Percentiles rank a stretch among this genome's conserved stretches.
Evolutionary conservation across 2,888 invertebrate genomes (phyloP).

Genomic region (Pegoplata infirma): DNA sequence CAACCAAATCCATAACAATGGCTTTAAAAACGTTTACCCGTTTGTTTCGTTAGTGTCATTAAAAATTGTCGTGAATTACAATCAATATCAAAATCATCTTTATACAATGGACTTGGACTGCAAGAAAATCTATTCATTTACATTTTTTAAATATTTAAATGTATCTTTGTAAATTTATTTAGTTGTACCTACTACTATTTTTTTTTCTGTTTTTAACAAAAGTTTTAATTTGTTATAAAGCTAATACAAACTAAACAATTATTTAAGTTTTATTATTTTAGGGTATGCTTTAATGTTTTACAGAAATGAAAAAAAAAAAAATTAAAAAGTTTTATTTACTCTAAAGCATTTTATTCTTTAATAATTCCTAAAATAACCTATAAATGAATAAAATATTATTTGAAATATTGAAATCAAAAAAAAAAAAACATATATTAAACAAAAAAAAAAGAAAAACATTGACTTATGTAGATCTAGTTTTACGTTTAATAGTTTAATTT

Average conservation of each 20-base stretch:
- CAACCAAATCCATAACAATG: conserved; percentile 87
- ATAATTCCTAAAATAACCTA: conserved; percentile 5
- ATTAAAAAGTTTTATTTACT: conserved; percentile 14
- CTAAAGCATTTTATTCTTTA: conserved; percentile 1
- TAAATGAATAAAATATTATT: conserved; percentile 12
- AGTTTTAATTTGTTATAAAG: conserved; percentile 52
- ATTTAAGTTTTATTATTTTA: conserved; percentile 21
- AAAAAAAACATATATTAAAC: no score
- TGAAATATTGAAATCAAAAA: conserved; percentile 14
- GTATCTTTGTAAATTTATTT: conserved; percentile 54
- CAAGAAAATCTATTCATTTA: conserved; percentile 26
- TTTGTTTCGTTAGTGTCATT: conserved; percentile 86
- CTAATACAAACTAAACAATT: no score
- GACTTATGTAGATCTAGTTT: conserved; percentile 44
- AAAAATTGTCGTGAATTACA: conserved; percentile 20
- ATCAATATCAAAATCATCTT: conserved; percentile 9
- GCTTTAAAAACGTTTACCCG: conserved; percentile 91
- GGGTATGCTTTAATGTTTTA: conserved; percentile 38
- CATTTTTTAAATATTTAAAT: conserved; percentile 47
- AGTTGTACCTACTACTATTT: conserved; percentile 42
- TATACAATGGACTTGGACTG: conserved; percentile 6
- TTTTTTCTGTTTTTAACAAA: conserved; percentile 54
- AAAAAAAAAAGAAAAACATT: conserved; percentile 14
- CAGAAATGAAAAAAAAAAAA: conserved; percentile 20
- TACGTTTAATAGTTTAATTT: conserved; percentile 56